These are phyloP conservation scores for Coptotermes formosanus DNA, from an alignment of 1,140 invertebrate species.

Conservation along the genomic window DNA sequence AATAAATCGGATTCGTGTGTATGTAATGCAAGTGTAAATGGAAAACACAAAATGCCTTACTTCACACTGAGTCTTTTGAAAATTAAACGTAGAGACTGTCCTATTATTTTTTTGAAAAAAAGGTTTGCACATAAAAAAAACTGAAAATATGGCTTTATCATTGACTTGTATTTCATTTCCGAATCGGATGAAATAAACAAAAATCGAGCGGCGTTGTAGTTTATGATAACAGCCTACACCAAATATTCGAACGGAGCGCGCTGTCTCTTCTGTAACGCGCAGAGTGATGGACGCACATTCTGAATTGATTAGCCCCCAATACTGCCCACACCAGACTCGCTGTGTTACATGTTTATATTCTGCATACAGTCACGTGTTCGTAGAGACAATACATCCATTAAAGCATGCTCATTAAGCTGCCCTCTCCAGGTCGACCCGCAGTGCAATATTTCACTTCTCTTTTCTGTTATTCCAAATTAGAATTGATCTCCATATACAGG, in stretches of 20 bases:
- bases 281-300: not conserved
- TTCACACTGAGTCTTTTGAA: not conserved
- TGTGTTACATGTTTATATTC: not conserved
- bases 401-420: not conserved
- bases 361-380: not conserved
- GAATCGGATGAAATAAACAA: not conserved
- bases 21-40: too few relatives aligned
- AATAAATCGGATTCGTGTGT: too few relatives aligned
- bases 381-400: not conserved
- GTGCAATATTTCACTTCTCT: too few relatives aligned
- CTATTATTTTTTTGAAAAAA: too few relatives aligned
- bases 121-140: too few relatives aligned
- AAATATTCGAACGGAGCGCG: not conserved
- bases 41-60: too few relatives aligned
- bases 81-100: not conserved
- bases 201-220: not conserved
- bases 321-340: not conserved
- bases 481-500: too few relatives aligned
- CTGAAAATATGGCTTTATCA: not conserved
- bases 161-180: not conserved
- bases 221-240: not conserved
- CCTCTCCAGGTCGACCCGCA: not conserved
- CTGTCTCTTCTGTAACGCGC: not conserved
- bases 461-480: too few relatives aligned
- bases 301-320: conserved; percentile 12